Base-by-base conservation (phyloP, 2,113 vertebrate genomes). In the Condylura cristata region DNA sequence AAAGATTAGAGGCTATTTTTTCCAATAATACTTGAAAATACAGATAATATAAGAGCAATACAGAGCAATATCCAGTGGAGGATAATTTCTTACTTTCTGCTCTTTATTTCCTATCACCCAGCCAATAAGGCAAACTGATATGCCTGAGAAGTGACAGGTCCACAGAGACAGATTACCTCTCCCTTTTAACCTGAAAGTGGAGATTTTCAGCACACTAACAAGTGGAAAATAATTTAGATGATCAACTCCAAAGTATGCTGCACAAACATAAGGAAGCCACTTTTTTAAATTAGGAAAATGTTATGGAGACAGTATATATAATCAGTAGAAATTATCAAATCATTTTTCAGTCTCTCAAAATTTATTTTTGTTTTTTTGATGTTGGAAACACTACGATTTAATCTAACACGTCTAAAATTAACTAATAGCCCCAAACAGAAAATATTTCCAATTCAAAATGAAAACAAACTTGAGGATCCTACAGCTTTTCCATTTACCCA, bases 21-120 rank as follows among this genome's bases (percentile, higher is more conserved):
- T 83, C 94, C 94, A 96, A 96, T 98, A 98, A 98, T 97, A 95
- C 97, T 75, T 97, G 95, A 97, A 98, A 98, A 98, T 97, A 96
- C 97, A 98, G 97, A 97, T 98, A 98, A 98, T 97, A 96, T 97
- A 95, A 89, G 34, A 80, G 97, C 93, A 93, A 96, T n/a, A n/a
- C n/a, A n/a, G n/a, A 79, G n/a, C 97, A 98, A 96, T 94, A 97
- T 84, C 91, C 94, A 97, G 74, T 95, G 75, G 87, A 96, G 86
- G 85, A 95, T 97, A 98, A 98, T 97, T 97, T 96, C 97, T 97
- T 95, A 90, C 97, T 97, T 97, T 96, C 96, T 97, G 96, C 95
- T 95, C 81, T 1, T 97, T 97, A 78, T 93, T 68, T 41, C 58
- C 76, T 91, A 96, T 84, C 26, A 56, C 28, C 75, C 81, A 96